Evolutionary conservation across 1,140 invertebrate species (phyloP).

Genomic region (Andricus grossulariae): DNA sequence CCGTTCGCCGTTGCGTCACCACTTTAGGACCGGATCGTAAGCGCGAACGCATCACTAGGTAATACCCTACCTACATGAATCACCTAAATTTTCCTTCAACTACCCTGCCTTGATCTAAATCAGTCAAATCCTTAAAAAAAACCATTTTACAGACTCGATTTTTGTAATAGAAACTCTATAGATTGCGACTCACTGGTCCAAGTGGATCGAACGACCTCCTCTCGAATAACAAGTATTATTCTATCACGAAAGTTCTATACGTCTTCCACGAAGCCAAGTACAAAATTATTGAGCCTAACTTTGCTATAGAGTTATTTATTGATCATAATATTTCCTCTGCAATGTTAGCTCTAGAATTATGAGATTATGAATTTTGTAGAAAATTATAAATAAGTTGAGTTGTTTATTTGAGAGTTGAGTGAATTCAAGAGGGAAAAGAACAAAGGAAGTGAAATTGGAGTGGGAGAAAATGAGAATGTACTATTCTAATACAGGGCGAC

Average conservation of each 20-base stretch:
- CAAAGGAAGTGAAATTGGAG: slow-evolving; percentile 5
- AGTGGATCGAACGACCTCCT: slow-evolving; percentile 45
- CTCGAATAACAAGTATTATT: slow-evolving; percentile 22
- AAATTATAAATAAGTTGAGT: background rate
- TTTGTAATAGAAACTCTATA: background rate
- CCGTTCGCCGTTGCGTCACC: slow-evolving; percentile 74
- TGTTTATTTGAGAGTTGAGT: background rate
- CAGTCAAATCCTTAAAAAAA: background rate
- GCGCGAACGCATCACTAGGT: slow-evolving; percentile 64
- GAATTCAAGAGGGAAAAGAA: background rate
- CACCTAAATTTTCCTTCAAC: background rate
- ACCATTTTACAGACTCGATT: background rate
- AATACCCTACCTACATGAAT: slow-evolving; percentile 48
- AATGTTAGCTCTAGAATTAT: background rate
- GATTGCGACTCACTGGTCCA: slow-evolving; percentile 31
- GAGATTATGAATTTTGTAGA: background rate
- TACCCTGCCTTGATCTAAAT: background rate
- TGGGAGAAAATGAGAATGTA: slow-evolving; percentile 2
- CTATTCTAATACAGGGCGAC: background rate
- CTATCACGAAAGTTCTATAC: slow-evolving; percentile 17
- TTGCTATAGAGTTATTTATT: background rate
- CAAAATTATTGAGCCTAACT: background rate
- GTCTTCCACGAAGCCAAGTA: background rate
- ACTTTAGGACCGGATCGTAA: slow-evolving; percentile 71
- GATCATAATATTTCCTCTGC: background rate